Conservation (phyloP, 2,888 invertebrate genomes). For the Koerneria pararmatus region DNA sequence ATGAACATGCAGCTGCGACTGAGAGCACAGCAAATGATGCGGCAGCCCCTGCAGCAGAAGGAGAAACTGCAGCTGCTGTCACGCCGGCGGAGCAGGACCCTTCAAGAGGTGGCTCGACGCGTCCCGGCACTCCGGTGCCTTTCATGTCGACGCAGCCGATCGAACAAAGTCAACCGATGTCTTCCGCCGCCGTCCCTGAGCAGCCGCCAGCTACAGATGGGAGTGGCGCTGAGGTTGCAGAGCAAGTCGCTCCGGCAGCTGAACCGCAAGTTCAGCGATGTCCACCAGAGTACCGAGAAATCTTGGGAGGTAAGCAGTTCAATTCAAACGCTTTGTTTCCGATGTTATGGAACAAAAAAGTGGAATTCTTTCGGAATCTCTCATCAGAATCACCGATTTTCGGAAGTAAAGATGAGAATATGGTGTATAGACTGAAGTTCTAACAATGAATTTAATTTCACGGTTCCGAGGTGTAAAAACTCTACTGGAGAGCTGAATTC, state of each 20-base stretch:
- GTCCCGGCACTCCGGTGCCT: neutral
- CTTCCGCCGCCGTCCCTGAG: neutral
- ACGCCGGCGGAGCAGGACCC: constrained; percentile 25
- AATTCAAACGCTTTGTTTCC: neutral
- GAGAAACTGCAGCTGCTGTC: neutral
- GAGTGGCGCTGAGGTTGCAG: neutral
- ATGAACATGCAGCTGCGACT: too few species aligned
- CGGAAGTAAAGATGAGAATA: too few species aligned
- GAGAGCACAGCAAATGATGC: neutral
- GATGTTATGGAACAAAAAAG: too few species aligned
- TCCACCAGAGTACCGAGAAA: constrained; percentile 35
- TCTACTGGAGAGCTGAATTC: too few species aligned
- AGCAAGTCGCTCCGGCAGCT: neutral
- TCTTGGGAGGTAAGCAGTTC: constrained; percentile 28
- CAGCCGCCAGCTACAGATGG: neutral
- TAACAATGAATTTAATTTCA: too few species aligned
- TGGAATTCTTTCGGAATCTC: too few species aligned
- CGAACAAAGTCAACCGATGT: neutral
- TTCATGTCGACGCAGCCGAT: neutral
- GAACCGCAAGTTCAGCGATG: constrained; percentile 14
- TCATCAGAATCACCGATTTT: too few species aligned
- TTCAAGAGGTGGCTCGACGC: constrained; percentile 5
- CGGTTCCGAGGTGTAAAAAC: too few species aligned
- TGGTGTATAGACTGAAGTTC: too few species aligned
- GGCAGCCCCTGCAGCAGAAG: neutral